Conservation (phyloP, 2,888 invertebrate genomes). For the Polia nebulosa region DNA sequence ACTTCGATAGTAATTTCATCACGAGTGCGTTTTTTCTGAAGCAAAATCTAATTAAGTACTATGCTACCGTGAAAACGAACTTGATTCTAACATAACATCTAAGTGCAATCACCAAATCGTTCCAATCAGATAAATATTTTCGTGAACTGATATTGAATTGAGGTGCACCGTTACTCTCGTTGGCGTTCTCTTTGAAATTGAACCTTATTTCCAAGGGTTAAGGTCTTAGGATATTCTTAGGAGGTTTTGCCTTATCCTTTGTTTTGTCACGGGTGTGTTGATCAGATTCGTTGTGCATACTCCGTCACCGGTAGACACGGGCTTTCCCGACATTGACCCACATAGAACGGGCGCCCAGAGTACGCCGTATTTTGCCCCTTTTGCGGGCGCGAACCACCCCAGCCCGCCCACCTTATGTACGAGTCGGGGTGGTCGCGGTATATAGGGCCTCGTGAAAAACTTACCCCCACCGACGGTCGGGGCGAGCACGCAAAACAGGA, state of each 20-base stretch:
- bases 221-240: conserved; percentile 70
- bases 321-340: conserved; percentile 92
- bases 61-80: not conserved
- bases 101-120: conserved; percentile 3
- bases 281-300: conserved; percentile 91
- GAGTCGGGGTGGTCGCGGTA: conserved; percentile 91
- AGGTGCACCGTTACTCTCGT: conserved; percentile 14
- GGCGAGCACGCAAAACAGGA: conserved; percentile 90
- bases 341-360: conserved; percentile 91
- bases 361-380: conserved; percentile 91
- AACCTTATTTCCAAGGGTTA: conserved; percentile 77
- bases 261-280: conserved; percentile 89
- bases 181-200: conserved; percentile 61
- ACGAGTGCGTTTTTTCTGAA: conserved; percentile 7
- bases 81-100: not conserved
- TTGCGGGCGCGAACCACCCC: conserved; percentile 91
- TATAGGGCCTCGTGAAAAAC: conserved; percentile 91
- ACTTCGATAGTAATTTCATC: conserved; percentile 5
- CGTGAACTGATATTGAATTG: conserved; percentile 13
- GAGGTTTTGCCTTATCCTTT: conserved; percentile 80
- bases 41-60: not conserved
- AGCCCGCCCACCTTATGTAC: conserved; percentile 90
- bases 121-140: conserved; percentile 15
- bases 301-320: conserved; percentile 91
- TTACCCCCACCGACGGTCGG: conserved; percentile 88